Evolutionary conservation across 2,797 vertebrate species (phyloP).

Genomic region (Pseudocheirus occidentalis): DNA sequence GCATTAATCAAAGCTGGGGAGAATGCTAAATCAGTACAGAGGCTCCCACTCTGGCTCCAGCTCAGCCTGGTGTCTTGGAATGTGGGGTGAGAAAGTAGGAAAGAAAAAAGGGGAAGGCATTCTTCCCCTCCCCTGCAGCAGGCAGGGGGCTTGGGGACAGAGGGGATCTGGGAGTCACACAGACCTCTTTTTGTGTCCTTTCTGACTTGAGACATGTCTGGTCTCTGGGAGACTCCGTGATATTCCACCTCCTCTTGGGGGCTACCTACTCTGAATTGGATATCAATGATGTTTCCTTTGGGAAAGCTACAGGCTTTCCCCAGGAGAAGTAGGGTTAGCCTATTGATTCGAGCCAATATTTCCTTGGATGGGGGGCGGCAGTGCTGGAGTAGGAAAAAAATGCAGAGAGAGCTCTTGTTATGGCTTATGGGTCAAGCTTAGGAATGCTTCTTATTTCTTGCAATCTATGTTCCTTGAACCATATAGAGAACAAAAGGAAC

Average conservation of each 20-base stretch:
- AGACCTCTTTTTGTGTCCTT: background rate
- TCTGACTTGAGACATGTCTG: background rate
- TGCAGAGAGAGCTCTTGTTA: background rate
- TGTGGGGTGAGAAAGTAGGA: constrained; percentile 8
- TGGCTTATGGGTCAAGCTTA: background rate
- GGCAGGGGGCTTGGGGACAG: background rate
- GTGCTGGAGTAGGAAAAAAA: background rate
- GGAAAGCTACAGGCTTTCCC: background rate
- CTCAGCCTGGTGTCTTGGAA: constrained; percentile 64
- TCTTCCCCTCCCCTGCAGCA: background rate
- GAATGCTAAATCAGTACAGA: constrained; percentile 77
- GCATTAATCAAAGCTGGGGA: constrained; percentile 79
- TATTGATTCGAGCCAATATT: background rate
- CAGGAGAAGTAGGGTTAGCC: background rate
- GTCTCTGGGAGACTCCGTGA: background rate
- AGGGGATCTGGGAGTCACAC: background rate
- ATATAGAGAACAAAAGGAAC: background rate
- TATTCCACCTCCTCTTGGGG: background rate
- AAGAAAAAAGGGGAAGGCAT: constrained; percentile 34
- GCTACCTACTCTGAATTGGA: background rate
- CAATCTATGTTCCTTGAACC: background rate
- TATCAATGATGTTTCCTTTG: background rate
- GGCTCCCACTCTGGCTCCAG: constrained; percentile 5
- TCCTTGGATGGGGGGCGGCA: background rate
- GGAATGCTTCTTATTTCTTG: background rate